These are phyloP conservation scores for Leuctra nigra DNA, from an alignment of 2,888 invertebrate genomes.

Conservation along the genomic window DNA sequence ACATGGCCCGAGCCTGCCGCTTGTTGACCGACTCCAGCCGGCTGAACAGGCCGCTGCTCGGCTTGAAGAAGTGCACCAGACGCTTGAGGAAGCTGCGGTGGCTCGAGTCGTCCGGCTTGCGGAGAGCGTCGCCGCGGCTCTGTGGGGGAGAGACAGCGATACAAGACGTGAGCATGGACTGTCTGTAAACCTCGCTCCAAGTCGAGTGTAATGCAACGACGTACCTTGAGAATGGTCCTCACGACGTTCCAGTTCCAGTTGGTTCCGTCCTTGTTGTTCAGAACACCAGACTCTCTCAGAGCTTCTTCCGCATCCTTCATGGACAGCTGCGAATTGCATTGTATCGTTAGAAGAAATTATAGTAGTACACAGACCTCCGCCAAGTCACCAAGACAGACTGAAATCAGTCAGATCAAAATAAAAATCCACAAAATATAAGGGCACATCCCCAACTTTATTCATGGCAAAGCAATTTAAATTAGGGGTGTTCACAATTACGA, in stretches of 20 bases:
- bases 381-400: too few species aligned
- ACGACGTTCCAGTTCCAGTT: constrained; percentile 94
- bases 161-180: neutral
- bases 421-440: too few species aligned
- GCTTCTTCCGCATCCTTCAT: constrained; percentile 55
- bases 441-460: too few species aligned
- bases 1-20: constrained; percentile 53
- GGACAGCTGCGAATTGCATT: constrained; percentile 34
- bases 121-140: constrained; percentile 46
- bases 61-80: constrained; percentile 78
- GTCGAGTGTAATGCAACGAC: neutral
- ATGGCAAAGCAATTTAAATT: too few species aligned
- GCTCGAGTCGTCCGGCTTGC: constrained; percentile 57
- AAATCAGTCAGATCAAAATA: too few species aligned
- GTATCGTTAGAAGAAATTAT: too few species aligned
- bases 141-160: constrained; percentile 34
- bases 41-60: constrained; percentile 81
- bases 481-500: too few species aligned
- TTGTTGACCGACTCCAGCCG: constrained; percentile 65
- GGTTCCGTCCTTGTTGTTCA: constrained; percentile 69
- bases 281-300: constrained; percentile 75
- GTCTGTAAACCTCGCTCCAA: neutral
- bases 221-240: constrained; percentile 68
- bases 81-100: constrained; percentile 63
- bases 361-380: too few species aligned